Evolutionary conservation across 2,888 invertebrate genomes (phyloP), one percentile per base, ranked within the genome.

Genomic region (Cephus nigrinus): DNA sequence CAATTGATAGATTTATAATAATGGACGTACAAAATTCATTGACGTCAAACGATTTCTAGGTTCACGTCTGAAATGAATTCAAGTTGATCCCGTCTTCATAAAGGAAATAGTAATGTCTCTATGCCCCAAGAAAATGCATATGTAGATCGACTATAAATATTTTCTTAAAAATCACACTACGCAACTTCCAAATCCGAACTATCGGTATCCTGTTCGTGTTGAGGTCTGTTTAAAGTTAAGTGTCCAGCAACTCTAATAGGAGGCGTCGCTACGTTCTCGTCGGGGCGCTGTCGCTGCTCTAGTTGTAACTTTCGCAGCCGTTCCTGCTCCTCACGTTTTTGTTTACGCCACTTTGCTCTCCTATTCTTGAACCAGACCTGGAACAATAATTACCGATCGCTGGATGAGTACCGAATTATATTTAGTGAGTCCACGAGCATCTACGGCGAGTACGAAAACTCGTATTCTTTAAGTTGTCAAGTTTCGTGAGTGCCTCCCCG

Each of bases 281-380:
- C 87, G 81, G 82, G 84, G 3, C 89, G 89, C 73, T 90, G 87
- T 73, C 90, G 88, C 81, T 96, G 94, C 90, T 97, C 97, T 91
- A 97, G 95, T 89, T 97, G 97, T 81, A 97, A 91, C 92, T 97
- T 96, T 80, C 97, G 94, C 85, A 97, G 92, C 80, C 97, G 93
- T 92, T 97, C 96, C 92, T 97, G 95, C 91, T 96, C 95, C 90
- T 96, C 98, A 3, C 98, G 95, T 91, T 98, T 98, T 91, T 98
- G 98, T 90, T 98, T 98, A 84, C 98, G 95, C 98, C 98, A 98
- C 93, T 98, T 98, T 85, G 98, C 98, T 69, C 98, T 94, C 32
- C 98, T 94, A 91, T 98, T 98, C 92, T 98, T 98, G 92, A 98
- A 98, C 98, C 98, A 98, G 15, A 98, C 98, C 98, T 98, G 93